phyloP scores from a whole-genome alignment of 1,140 invertebrate species.

The Hypothenemus hampei region DNA sequence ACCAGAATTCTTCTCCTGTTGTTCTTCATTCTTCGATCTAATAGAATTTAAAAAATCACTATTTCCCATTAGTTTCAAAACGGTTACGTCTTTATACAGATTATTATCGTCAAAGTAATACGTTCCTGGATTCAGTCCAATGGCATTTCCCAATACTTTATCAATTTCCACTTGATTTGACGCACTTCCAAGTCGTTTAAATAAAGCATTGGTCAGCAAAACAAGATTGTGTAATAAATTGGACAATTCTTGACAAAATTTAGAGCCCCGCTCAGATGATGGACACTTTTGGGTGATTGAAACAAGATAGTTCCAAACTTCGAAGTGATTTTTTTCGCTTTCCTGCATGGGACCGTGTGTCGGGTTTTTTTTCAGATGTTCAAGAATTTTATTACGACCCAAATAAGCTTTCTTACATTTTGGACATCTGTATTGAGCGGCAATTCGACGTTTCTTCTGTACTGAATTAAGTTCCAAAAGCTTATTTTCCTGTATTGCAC shows the following conservation, averaged over 20 bases:
- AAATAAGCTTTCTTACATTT: constrained; percentile 56
- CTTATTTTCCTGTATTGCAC: background rate
- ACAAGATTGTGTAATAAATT: constrained; percentile 38
- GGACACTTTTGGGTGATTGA: constrained; percentile 36
- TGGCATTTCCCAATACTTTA: constrained; percentile 33
- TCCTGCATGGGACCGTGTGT: constrained; percentile 50
- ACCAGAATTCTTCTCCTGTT: constrained; percentile 10
- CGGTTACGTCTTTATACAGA: constrained; percentile 37
- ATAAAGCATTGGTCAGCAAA: constrained; percentile 35
- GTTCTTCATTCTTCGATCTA: constrained; percentile 9
- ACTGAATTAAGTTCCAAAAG: constrained; percentile 13
- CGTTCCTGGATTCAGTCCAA: constrained; percentile 34
- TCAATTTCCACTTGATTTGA: constrained; percentile 34
- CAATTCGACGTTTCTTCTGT: constrained; percentile 49
- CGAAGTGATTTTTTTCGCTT: constrained; percentile 30
- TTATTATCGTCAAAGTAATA: constrained; percentile 42
- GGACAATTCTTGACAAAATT: constrained; percentile 41
- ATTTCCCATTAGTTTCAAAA: constrained; percentile 33
- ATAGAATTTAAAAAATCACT: constrained; percentile 33
- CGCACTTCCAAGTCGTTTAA: constrained; percentile 35
- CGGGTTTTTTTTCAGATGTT: constrained; percentile 60
- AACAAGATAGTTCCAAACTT: constrained; percentile 41
- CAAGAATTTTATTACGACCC: constrained; percentile 51
- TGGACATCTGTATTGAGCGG: constrained; percentile 53
- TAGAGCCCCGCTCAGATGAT: constrained; percentile 32